Conservation (phyloP, 2,797 vertebrate species). For the Girardinus metallicus region DNA sequence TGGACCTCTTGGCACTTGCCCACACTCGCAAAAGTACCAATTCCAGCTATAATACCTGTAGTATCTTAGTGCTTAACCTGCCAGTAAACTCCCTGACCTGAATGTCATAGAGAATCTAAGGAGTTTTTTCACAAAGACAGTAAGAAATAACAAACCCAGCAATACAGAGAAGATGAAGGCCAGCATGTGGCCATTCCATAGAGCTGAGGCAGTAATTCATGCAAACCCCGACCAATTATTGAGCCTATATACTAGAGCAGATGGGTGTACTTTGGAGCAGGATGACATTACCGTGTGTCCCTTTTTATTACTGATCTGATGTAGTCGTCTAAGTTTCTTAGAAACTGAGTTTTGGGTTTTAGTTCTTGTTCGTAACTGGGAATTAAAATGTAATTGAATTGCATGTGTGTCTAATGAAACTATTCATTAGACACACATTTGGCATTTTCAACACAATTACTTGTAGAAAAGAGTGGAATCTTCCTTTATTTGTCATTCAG, state of each 20-base stretch:
- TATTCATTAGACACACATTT: no score
- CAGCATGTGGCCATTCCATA: neutral
- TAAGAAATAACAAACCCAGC: neutral
- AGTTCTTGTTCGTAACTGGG: neutral
- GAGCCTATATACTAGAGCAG: neutral
- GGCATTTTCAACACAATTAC: neutral
- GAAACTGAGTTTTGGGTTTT: neutral
- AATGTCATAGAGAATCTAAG: neutral
- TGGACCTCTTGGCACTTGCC: neutral
- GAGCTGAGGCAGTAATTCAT: neutral
- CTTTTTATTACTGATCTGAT: neutral
- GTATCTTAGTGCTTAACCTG: neutral
- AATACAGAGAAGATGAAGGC: neutral
- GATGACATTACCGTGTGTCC: neutral
- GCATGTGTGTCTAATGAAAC: neutral
- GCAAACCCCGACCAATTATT: neutral
- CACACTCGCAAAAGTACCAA: neutral
- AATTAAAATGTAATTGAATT: neutral
- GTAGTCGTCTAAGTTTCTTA: neutral
- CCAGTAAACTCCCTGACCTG: neutral
- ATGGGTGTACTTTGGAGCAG: neutral
- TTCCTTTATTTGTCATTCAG: neutral
- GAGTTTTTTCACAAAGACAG: neutral
- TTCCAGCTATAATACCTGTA: neutral
- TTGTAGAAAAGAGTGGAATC: neutral